Percentiles rank a stretch among this genome's conserved stretches.
Conservation (phyloP, 2,888 invertebrate species). For the Halocaridina rubra region DNA sequence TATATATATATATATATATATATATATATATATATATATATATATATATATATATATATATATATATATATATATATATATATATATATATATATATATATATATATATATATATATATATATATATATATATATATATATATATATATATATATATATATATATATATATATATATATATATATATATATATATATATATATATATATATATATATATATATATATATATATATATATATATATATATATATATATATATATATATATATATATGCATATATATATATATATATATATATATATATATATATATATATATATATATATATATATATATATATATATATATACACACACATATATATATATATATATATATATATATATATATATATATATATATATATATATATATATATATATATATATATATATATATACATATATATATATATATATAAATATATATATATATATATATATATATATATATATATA, state of each 20-base stretch:
- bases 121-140: not conserved
- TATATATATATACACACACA: not conserved
- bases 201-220: not conserved
- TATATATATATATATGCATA: not conserved
- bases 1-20: not conserved
- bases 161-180: not conserved
- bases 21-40: not conserved
- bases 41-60: not conserved
- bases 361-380: not conserved
- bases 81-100: not conserved
- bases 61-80: not conserved
- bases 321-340: not conserved
- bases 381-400: not conserved
- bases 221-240: not conserved
- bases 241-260: not conserved
- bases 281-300: not conserved
- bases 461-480: not conserved
- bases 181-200: not conserved
- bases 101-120: not conserved
- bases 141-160: not conserved
- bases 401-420: not conserved
- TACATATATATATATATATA: not conserved
- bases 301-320: not conserved
- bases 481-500: not conserved
- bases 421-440: not conserved